Evolutionary conservation across 2,797 vertebrate genomes (phyloP).

Genomic region (Xerus rutilus): DNA sequence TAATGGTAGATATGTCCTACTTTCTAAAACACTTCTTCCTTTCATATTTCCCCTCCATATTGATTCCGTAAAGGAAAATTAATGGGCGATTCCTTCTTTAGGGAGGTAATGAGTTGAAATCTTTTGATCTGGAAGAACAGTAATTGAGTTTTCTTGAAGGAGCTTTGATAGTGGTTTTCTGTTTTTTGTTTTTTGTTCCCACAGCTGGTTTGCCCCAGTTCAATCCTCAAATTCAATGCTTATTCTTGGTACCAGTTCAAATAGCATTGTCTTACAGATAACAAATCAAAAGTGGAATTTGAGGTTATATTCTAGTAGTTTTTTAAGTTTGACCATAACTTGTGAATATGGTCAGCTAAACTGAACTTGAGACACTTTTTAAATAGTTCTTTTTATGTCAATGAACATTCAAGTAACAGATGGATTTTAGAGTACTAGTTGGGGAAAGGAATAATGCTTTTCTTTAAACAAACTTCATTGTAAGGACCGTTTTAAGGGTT

Average conservation of each 20-base stretch:
- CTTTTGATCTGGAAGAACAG: constrained; percentile 59
- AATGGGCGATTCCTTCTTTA: constrained; percentile 43
- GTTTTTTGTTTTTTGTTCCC: background rate
- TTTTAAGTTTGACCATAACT: background rate
- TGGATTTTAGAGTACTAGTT: constrained; percentile 49
- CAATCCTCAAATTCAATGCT: constrained; percentile 10
- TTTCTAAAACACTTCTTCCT: constrained; percentile 2
- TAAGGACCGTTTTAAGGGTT: constrained; percentile 44
- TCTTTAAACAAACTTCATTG: constrained; percentile 54
- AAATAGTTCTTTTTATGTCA: background rate
- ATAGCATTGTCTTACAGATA: constrained; percentile 53
- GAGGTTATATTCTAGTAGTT: constrained; percentile 10
- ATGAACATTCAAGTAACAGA: constrained; percentile 30
- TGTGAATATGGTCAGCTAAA: background rate
- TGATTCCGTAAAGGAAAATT: constrained; percentile 75
- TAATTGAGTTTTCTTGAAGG: constrained; percentile 1
- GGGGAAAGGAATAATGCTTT: constrained; percentile 31
- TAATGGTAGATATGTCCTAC: background rate
- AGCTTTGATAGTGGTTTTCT: background rate
- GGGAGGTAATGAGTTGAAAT: background rate
- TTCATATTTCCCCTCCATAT: constrained; percentile 26
- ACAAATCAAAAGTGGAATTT: constrained; percentile 51
- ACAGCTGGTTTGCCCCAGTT: background rate
- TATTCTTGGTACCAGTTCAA: constrained; percentile 50
- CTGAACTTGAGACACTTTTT: background rate